Percentiles rank a stretch among this genome's conserved stretches.
Evolutionary conservation across 23 tunicate genomes (phyloP).

Genomic region (Trididemnum nubilum): DNA sequence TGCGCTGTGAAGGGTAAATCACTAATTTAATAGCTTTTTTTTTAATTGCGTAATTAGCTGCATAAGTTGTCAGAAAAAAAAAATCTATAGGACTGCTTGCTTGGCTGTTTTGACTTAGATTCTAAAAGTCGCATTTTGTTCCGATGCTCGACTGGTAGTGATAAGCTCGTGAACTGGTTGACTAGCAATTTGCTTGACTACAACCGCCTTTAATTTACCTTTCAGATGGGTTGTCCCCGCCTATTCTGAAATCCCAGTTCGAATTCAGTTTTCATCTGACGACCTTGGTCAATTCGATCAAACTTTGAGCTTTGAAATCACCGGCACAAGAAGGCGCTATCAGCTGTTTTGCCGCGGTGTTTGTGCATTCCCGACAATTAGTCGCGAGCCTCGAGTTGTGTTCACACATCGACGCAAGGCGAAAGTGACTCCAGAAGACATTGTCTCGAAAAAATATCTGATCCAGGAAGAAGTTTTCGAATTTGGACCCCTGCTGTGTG

Average conservation of each 20-base stretch:
- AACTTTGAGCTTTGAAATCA: conserved; percentile 84
- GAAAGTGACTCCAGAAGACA: conserved; percentile 66
- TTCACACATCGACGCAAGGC: conserved; percentile 84
- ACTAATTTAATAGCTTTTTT: too few species aligned
- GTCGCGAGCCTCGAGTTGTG: conserved; percentile 81
- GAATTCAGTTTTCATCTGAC: conserved; percentile 86
- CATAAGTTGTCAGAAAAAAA: too few species aligned
- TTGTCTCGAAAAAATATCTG: conserved; percentile 79
- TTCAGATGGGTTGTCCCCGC: conserved; percentile 97
- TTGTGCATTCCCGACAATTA: conserved; percentile 92
- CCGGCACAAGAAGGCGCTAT: conserved; percentile 80
- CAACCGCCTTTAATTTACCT: too few species aligned
- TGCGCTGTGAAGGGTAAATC: too few species aligned
- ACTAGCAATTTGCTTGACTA: too few species aligned
- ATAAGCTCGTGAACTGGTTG: too few species aligned
- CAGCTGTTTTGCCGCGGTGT: conserved; percentile 92
- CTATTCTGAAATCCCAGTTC: conserved; percentile 50
- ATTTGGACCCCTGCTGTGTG: conserved; percentile 96
- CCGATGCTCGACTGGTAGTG: too few species aligned
- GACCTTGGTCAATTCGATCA: conserved; percentile 93
- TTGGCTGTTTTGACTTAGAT: too few species aligned
- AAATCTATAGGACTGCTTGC: too few species aligned
- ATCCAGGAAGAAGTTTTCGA: conserved; percentile 87
- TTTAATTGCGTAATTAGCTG: too few species aligned
- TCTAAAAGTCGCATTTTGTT: too few species aligned